Evolutionary conservation across 2,113 vertebrate genomes (phyloP), one percentile per base, ranked within the genome.

Genomic region (Chionodraco myersi): DNA sequence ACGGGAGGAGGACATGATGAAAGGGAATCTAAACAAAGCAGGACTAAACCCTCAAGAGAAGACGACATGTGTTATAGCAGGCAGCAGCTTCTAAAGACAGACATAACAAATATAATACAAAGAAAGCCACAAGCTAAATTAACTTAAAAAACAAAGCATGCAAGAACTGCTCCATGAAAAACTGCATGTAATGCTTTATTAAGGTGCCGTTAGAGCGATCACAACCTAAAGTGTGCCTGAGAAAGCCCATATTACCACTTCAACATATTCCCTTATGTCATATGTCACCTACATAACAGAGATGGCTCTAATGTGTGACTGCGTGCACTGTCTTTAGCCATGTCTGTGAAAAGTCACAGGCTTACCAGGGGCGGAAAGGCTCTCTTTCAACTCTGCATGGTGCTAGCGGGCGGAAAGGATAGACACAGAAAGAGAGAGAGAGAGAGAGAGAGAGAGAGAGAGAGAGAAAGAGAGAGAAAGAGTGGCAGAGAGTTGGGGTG

Each of bases 311-410:
- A 30, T 21, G 60, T 26, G 51, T 64, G 58, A 48, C 73, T 68
- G 52, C 66, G 41, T 61, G 10, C 47, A 77, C 70, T 59, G 71
- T 72, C 30, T 30, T 30, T 30, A 30, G 58, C 66, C 51, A 75
- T 63, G 66, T 30, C 58, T 67, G 49, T 82, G 4, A 88, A 86
- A 82, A 66, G 71, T 79, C 49, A 67, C 62, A 73, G 68, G 80
- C 92, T 93, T 93, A 93, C 92, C 92, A 52, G 91, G 85, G 83
- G 81, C 81, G 83, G 79, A 70, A 75, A 83, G 92, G 54, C 85
- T 88, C 74, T 93, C 91, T 85, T 80, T 92, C 85, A 89, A 80
- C 87, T 93, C 92, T 84, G 91, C 88, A 80, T 90, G 90, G 53
- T 81, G 84, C 92, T 93, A 85, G 47, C 58, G 48, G 48, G 64